phyloP scores from a whole-genome alignment of 53 echinoderm and acorn worm genomes.

The Mesocentrotus franciscanus region DNA sequence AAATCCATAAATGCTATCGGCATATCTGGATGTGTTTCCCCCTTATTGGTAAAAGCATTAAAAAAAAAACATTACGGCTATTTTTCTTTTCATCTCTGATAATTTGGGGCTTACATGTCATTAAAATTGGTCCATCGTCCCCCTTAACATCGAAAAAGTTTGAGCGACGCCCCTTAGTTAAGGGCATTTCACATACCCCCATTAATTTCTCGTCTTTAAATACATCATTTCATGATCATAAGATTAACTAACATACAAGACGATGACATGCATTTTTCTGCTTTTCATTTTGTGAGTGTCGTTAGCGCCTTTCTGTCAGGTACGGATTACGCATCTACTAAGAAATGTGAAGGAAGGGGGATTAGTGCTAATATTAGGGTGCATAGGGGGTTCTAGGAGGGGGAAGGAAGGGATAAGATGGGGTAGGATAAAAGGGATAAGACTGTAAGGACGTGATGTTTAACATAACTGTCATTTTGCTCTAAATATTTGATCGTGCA shows the following conservation, averaged over 20 bases:
- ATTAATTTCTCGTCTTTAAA: neutral
- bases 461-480: conserved; percentile 30
- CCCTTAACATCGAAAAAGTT: too few relatives aligned
- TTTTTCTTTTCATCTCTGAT: too few relatives aligned
- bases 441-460: neutral
- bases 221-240: neutral
- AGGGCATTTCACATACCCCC: too few relatives aligned
- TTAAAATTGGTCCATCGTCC: too few relatives aligned
- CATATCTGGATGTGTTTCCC: too few relatives aligned
- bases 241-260: neutral
- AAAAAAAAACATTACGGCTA: too few relatives aligned
- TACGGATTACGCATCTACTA: neutral
- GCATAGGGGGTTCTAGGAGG: neutral
- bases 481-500: neutral
- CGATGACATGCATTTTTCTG: neutral
- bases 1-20: too few relatives aligned
- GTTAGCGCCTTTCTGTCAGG: conserved; percentile 12
- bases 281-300: neutral
- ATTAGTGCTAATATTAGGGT: conserved; percentile 21
- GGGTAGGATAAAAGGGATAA: conserved; percentile 20
- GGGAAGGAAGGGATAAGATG: conserved; percentile 4
- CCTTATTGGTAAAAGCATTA: too few relatives aligned
- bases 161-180: too few relatives aligned
- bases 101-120: too few relatives aligned
- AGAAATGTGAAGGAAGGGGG: conserved; percentile 5